Evolutionary conservation across 2,797 vertebrate species (phyloP).

Genomic region (Cuniculus paca): DNA sequence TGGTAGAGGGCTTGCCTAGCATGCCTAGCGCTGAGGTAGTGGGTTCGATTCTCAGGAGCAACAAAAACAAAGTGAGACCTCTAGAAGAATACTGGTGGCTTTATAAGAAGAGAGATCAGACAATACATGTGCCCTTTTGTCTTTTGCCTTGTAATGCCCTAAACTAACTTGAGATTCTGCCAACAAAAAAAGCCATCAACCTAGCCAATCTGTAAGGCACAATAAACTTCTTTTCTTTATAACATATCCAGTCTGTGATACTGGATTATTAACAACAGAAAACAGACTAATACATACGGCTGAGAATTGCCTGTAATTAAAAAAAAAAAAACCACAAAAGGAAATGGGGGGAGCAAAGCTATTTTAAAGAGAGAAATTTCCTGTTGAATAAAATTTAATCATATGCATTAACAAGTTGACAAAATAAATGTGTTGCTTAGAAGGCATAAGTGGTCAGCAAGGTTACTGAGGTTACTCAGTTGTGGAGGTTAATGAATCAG

Average conservation of each 20-base stretch:
- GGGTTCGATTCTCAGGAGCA: neutral
- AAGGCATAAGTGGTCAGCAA: neutral
- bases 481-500: neutral
- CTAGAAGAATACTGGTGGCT: neutral
- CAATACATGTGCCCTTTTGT: neutral
- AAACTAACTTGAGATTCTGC: neutral
- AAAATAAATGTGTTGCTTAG: slow-evolving; percentile 16
- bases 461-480: neutral
- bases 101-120: neutral
- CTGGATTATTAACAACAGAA: neutral
- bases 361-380: slow-evolving; percentile 27
- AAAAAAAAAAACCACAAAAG: neutral
- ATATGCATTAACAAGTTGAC: neutral
- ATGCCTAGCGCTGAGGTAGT: neutral
- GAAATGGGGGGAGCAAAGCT: neutral
- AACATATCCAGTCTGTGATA: neutral
- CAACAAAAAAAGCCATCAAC: neutral
- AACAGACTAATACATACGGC: neutral
- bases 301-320: slow-evolving; percentile 48
- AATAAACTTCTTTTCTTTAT: neutral
- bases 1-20: neutral
- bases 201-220: neutral
- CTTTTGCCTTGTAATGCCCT: neutral
- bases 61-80: neutral
- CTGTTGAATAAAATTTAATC: slow-evolving; percentile 42